phyloP scores from a whole-genome alignment of 1,140 invertebrate species.

The Halesus radiatus region DNA sequence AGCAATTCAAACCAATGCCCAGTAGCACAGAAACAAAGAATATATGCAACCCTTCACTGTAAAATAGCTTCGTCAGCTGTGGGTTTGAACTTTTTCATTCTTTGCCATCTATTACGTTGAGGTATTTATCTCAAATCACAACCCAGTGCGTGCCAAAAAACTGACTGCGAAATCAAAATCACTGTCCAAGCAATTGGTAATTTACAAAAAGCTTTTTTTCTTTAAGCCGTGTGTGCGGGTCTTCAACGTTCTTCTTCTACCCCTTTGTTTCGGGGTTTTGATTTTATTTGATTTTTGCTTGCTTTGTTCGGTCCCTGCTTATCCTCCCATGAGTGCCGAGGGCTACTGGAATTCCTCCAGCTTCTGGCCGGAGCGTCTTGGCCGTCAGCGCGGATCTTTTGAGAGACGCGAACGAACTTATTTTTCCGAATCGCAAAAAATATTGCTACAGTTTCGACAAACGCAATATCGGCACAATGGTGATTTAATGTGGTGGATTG shows the following conservation, averaged over 20 bases:
- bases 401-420: constrained; percentile 6
- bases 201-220: not conserved
- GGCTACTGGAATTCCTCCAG: constrained; percentile 49
- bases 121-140: constrained; percentile 11
- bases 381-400: constrained; percentile 22
- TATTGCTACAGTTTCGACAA: not conserved
- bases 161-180: not conserved
- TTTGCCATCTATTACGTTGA: constrained; percentile 15
- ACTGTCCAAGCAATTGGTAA: not conserved
- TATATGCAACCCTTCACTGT: not conserved
- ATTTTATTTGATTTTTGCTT: not conserved
- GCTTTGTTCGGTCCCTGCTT: not conserved
- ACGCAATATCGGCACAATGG: not conserved
- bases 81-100: not conserved
- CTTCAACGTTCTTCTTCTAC: not conserved
- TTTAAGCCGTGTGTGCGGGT: not conserved
- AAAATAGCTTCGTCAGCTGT: not conserved
- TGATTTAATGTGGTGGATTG: not conserved
- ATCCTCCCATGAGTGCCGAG: constrained; percentile 37
- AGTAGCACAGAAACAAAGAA: not conserved
- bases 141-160: constrained; percentile 32
- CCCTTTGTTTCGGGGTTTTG: not conserved
- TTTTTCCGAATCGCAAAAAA: constrained; percentile 21
- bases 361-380: constrained; percentile 27
- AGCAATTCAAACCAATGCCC: not conserved